Base-by-base conservation (phyloP, 2,797 vertebrate species). In the Astyanax mexicanus region DNA sequence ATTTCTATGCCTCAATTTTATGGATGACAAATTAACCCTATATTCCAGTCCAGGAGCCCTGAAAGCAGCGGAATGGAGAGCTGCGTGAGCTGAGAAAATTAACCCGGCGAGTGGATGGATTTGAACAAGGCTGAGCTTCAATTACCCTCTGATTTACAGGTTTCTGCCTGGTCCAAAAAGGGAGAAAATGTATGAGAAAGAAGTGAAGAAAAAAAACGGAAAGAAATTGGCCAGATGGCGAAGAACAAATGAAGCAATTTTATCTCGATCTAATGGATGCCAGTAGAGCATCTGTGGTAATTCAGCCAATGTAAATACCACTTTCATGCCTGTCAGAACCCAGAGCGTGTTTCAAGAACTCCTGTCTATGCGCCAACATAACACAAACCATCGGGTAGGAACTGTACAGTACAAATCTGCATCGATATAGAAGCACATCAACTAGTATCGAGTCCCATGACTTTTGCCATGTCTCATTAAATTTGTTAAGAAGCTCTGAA, bases 211-310 rank as follows among this genome's bases (percentile, higher is more conserved):
- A 35, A 57, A 62, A 27, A 19, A 38, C 40, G 58, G 27, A 23
- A 69, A 75, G 78, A 62, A 77, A 80, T 64, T 64, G 67, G 23
- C 64, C 79, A 85, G 79, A 85, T 84, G 79, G 84, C 37, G 44
- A 72, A 78, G 58, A 78, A 84, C 71, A 86, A 83, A 84, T 82
- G 80, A 84, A 81, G 76, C 81, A 83, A 83, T 82, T 81, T 81
- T 58, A 65, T 66, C 44, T 23, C 52, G 71, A 69, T 78, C 65
- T 80, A 69, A 81, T 82, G 77, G 69, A 64, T 72, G 61, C 80
- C 67, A 68, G 57, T 73, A 40, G 73, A 72, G 75, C 83, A 83
- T 82, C 81, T 81, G 83, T 77, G 66, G 68, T 81, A 79, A 81
- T 85, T 80, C 80, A 80, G 78, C 73, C 83, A 77, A 65, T 74